Evolutionary conservation across 2,113 vertebrate genomes (phyloP), one percentile per base, ranked within the genome.

Genomic region (Centropristis striata): DNA sequence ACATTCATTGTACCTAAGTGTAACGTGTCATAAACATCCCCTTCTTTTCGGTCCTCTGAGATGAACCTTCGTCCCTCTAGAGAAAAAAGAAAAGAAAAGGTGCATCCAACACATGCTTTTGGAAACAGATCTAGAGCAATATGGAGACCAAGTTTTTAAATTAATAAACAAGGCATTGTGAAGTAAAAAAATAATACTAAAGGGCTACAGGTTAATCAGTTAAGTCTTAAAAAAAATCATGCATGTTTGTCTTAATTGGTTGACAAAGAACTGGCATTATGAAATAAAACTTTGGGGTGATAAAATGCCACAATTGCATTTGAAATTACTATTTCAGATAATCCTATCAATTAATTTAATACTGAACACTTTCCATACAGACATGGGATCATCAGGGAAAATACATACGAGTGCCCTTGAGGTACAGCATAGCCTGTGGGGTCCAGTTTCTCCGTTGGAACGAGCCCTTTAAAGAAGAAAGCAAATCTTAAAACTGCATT

Each of bases 381-480:
- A 15, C 28, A 32, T 6, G 16, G 9, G 32, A 10, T n/a, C 37
- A 63, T 5, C 13, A 50, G 25, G 14, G 5, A 8, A 32, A 51
- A 59, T 60, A 97, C 98, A 80, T 96, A 99, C 98, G 97, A 80
- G 97, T 96, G 13, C 97, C 98, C 93, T 98, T 99, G 39, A 99
- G 92, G 79, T 99, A 99, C 46, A 99, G 92, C 96, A 99, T 99
- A 1, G 98, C 97, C 86, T 99, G 98, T 1, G 98, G 97, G 14
- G 97, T 98, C 98, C 98, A 99, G 88, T 99, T 99, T 74, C 97
- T 96, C 70, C 96, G 94, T 84, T 97, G 96, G 51, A 97, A 95
- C 41, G 94, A 92, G 76, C 72, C 86, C 98, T 99, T 67, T 11
- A 57, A 64, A 36, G 39, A 47, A 47, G 27, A 74, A 73, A 32